These are phyloP conservation scores for Anarhynchus alexandrinus DNA, from an alignment of 2,113 vertebrate genomes.

Conservation along the genomic window DNA sequence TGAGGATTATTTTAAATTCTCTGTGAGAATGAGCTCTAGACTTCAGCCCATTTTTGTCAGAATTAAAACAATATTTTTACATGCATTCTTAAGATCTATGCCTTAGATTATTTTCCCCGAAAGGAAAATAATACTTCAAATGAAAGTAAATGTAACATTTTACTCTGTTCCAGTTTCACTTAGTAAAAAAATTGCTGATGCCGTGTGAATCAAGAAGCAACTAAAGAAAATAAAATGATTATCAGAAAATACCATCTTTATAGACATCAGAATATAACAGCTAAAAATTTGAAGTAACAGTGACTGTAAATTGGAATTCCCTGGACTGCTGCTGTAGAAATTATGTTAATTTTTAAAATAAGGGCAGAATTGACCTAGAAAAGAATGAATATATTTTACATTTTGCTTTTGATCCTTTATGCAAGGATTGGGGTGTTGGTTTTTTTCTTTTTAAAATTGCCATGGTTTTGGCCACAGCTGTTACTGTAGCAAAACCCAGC, in stretches of 20 bases:
- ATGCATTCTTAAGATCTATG: background rate
- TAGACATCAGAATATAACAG: background rate
- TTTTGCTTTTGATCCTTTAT: conserved; percentile 12
- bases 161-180: background rate
- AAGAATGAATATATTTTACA: background rate
- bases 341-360: background rate
- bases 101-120: rapidly evolving
- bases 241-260: background rate
- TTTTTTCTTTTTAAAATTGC: background rate
- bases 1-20: background rate
- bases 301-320: background rate
- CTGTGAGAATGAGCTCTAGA: background rate
- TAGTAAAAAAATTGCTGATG: background rate
- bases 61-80: background rate
- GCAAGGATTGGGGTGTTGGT: rapidly evolving
- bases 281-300: background rate
- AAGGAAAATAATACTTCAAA: background rate
- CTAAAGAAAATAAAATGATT: background rate
- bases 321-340: background rate
- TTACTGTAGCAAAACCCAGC: background rate
- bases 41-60: background rate
- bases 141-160: background rate
- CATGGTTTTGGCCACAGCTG: background rate
- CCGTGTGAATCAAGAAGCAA: background rate
- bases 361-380: conserved; percentile 21